These are phyloP conservation scores for Nesogale talazaci DNA, from an alignment of 2,113 vertebrate genomes.

Conservation along the genomic window DNA sequence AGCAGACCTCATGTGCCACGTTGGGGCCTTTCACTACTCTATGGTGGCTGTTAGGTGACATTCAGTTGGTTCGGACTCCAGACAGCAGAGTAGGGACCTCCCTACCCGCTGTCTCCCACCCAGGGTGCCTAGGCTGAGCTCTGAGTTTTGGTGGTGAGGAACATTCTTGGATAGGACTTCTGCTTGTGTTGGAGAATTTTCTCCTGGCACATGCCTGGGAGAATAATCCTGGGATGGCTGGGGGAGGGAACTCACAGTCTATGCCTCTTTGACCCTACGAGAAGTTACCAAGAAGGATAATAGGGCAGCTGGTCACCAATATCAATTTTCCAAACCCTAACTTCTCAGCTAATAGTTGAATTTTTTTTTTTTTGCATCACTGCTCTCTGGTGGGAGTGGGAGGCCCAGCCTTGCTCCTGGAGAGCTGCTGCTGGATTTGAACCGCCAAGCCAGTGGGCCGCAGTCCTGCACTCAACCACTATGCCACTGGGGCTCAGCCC, in stretches of 20 bases:
- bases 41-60: background rate
- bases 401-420: too few species aligned
- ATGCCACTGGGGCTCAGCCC: too few species aligned
- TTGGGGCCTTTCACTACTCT: too few species aligned
- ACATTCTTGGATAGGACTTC: background rate
- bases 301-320: background rate
- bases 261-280: background rate
- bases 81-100: background rate
- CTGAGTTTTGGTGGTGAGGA: background rate
- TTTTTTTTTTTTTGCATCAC: too few species aligned
- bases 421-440: too few species aligned
- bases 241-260: background rate
- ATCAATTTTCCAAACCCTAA: background rate
- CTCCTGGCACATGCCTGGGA: background rate
- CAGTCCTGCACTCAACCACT: too few species aligned
- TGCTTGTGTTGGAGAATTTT: background rate
- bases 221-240: background rate
- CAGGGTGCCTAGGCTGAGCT: too few species aligned
- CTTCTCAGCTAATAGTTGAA: background rate
- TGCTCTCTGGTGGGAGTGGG: background rate
- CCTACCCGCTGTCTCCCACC: too few species aligned
- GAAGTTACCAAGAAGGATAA: background rate
- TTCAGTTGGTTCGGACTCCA: background rate
- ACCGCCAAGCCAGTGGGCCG: too few species aligned
- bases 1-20: too few species aligned